These are phyloP conservation scores for Parapsyche elsis DNA, from an alignment of 1,140 invertebrate genomes.

Conservation along the genomic window DNA sequence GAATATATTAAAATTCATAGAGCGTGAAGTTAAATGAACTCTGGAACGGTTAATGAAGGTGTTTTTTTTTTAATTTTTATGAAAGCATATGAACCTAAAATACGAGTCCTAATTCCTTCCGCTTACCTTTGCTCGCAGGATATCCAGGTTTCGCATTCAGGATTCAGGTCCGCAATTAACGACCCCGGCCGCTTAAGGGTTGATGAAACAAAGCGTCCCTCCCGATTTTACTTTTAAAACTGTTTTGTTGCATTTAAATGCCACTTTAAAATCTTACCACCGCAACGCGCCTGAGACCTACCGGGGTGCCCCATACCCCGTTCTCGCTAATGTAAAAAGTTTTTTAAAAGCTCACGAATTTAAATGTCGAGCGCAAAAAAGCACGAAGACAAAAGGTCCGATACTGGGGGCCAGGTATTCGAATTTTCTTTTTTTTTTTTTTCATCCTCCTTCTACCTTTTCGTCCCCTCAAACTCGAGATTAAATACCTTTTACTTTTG, in stretches of 20 bases:
- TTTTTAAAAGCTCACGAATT: conserved; percentile 45
- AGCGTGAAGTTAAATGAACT: background rate
- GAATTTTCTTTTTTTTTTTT: background rate
- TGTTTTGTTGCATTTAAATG: conserved; percentile 48
- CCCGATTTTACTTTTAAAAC: conserved; percentile 46
- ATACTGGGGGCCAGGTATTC: conserved; percentile 34
- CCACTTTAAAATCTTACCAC: conserved; percentile 41
- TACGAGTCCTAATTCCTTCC: conserved; percentile 21
- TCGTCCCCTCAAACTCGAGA: background rate
- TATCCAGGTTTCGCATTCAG: conserved; percentile 22
- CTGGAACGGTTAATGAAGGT: background rate
- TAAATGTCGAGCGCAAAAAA: conserved; percentile 32
- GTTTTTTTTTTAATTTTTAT: conserved; percentile 11
- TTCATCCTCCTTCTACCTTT: background rate
- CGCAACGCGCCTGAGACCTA: background rate
- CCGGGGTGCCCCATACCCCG: background rate
- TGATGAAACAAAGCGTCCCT: conserved; percentile 38
- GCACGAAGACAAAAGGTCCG: conserved; percentile 30
- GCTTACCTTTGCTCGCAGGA: conserved; percentile 25
- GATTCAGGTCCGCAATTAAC: conserved; percentile 19
- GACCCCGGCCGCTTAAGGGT: conserved; percentile 18
- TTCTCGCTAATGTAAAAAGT: conserved; percentile 46
- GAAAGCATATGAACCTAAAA: conserved; percentile 13
- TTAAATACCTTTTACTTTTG: conserved; percentile 13
- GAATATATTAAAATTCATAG: background rate